These are phyloP conservation scores for Diachasmimorpha longicaudata DNA, from an alignment of 1,140 invertebrate genomes.

Conservation along the genomic window DNA sequence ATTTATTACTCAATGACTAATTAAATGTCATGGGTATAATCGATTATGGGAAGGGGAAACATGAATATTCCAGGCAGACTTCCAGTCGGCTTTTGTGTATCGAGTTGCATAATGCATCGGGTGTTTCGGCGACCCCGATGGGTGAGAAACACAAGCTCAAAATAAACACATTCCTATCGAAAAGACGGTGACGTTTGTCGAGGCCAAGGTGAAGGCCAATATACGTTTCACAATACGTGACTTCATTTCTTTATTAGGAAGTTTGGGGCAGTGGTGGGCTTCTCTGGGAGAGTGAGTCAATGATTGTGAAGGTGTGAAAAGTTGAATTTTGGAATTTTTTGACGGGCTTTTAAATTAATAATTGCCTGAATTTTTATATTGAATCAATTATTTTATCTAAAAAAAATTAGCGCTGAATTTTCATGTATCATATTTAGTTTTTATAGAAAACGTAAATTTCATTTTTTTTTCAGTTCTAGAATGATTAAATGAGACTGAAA, in stretches of 20 bases:
- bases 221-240: constrained; percentile 1
- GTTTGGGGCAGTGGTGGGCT: not conserved
- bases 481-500: too few species aligned
- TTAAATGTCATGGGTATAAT: not conserved
- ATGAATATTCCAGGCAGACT: not conserved
- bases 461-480: too few species aligned
- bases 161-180: not conserved
- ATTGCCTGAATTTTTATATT: too few species aligned
- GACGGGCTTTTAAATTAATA: too few species aligned
- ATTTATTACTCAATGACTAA: not conserved
- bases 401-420: too few species aligned
- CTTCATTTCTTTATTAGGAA: not conserved
- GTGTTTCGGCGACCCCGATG: not conserved
- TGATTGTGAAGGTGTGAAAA: too few species aligned
- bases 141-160: not conserved
- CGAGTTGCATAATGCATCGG: not conserved
- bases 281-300: not conserved
- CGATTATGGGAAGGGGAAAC: too few species aligned
- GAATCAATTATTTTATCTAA: too few species aligned
- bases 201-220: constrained; percentile 36
- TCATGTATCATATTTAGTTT: too few species aligned
- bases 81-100: not conserved
- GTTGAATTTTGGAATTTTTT: too few species aligned
- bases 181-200: constrained; percentile 10
- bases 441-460: too few species aligned